These are phyloP conservation scores for Morbakka virulenta DNA, from an alignment of 30 jellyfish, hydroid and myxozoan genomes.

Conservation along the genomic window DNA sequence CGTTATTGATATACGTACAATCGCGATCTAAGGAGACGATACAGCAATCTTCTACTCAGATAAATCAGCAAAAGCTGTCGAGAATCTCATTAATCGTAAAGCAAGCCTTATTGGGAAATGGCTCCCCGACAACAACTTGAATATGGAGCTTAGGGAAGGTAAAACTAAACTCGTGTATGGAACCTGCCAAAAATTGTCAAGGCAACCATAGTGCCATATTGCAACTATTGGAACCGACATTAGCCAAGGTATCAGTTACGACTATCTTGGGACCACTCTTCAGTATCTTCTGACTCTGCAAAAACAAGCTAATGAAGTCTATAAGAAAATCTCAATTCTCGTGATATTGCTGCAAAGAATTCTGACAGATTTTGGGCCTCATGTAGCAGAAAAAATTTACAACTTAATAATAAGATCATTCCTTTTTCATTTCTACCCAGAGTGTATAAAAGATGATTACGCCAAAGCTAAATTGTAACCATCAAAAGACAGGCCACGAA, in stretches of 20 bases:
- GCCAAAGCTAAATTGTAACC: conserved; percentile 45
- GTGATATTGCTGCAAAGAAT: not conserved
- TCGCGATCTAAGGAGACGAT: conserved; percentile 26
- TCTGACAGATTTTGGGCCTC: not conserved
- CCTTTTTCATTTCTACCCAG: conserved; percentile 31
- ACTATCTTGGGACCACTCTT: conserved; percentile 14
- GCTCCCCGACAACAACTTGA: conserved; percentile 39
- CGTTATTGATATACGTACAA: not conserved
- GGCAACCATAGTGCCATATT: conserved; percentile 14
- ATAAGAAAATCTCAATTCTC: not conserved
- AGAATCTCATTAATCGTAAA: conserved; percentile 25
- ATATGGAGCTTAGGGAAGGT: conserved; percentile 7
- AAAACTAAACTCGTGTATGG: conserved; percentile 11
- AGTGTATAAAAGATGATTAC: not conserved
- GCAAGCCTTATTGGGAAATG: conserved; percentile 42
- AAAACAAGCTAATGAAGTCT: not conserved
- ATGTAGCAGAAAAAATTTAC: conserved; percentile 3
- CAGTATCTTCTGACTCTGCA: not conserved
- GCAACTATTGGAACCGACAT: conserved; percentile 10
- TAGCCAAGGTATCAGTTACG: conserved; percentile 4
- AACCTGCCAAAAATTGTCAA: conserved; percentile 33
- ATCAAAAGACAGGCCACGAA: not conserved
- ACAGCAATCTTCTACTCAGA: conserved; percentile 42
- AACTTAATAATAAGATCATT: conserved; percentile 1
- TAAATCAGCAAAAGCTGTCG: conserved; percentile 24